A percentile compares a stretch with the other conserved stretches of the same genome.
Conservation (phyloP, 2,113 vertebrate species). For the Perca fluviatilis region DNA sequence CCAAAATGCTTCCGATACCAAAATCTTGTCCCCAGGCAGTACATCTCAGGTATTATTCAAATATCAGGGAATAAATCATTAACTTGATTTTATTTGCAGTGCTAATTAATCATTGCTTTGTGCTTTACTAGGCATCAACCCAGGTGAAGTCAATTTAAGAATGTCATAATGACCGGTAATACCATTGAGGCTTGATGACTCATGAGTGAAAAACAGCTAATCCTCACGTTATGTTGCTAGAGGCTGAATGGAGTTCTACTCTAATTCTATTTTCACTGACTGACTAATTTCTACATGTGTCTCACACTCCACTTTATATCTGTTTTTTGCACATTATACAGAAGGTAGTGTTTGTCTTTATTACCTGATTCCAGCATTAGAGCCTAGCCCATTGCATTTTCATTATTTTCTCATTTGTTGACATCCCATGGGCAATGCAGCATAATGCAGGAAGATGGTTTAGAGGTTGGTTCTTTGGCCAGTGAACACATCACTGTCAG, state of each 20-base stretch:
- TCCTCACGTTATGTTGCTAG: slow-evolving; percentile 46
- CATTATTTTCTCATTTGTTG: slow-evolving; percentile 51
- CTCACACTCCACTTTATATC: slow-evolving; percentile 5
- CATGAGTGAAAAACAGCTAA: slow-evolving; percentile 59
- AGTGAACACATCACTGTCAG: slow-evolving; percentile 29
- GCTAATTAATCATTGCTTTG: slow-evolving; percentile 54
- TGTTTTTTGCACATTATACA: slow-evolving; percentile 28
- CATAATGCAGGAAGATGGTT: slow-evolving; percentile 20
- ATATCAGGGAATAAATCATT: slow-evolving; percentile 57
- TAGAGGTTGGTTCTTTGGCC: slow-evolving; percentile 26
- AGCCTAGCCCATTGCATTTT: slow-evolving; percentile 50
- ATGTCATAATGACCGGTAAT: slow-evolving; percentile 64
- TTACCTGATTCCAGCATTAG: slow-evolving; percentile 44
- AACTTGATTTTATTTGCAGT: slow-evolving; percentile 47
- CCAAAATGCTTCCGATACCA: too few species aligned
- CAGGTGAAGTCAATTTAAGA: slow-evolving; percentile 70
- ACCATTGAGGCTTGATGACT: slow-evolving; percentile 56
- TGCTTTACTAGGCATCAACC: slow-evolving; percentile 60
- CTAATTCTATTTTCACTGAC: slow-evolving; percentile 57
- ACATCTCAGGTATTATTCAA: slow-evolving; percentile 38
- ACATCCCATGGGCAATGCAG: slow-evolving; percentile 27
- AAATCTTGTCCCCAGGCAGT: neutral
- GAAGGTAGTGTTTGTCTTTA: slow-evolving; percentile 37
- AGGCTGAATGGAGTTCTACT: slow-evolving; percentile 35
- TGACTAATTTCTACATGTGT: slow-evolving; percentile 46